Conservation (phyloP, 1,140 invertebrate species). For the Calliphora vicina region DNA sequence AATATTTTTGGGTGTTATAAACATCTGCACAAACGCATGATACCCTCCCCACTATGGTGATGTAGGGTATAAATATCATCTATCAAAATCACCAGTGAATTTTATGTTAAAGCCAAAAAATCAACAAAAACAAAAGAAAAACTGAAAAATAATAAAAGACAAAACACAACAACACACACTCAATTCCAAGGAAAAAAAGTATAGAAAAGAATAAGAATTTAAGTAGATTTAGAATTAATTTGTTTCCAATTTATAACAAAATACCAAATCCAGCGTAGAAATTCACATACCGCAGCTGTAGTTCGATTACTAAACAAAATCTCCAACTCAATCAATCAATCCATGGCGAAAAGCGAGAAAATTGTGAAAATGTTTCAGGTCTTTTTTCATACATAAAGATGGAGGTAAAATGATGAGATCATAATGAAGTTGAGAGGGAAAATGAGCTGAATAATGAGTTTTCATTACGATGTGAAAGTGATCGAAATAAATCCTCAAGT, state of each 20-base stretch:
- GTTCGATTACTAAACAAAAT: not conserved
- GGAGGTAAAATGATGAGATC: too few species aligned
- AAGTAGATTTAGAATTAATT: not conserved
- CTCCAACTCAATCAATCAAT: not conserved
- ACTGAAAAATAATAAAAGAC: not conserved
- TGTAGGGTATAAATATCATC: too few species aligned
- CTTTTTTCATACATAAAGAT: too few species aligned
- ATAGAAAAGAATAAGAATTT: not conserved
- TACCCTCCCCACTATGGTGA: too few species aligned
- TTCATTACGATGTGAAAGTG: too few species aligned
- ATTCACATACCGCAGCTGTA: constrained; percentile 1
- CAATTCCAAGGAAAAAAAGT: constrained; percentile 3
- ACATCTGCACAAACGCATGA: too few species aligned
- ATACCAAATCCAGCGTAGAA: constrained; percentile 20
- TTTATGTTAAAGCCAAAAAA: not conserved
- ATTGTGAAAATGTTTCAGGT: not conserved
- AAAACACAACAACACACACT: not conserved
- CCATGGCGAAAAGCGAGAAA: not conserved
- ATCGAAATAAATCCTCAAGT: too few species aligned
- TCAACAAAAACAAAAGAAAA: not conserved
- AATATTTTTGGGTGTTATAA: too few species aligned
- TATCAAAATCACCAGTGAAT: too few species aligned
- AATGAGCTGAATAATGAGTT: too few species aligned
- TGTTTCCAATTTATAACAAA: not conserved
- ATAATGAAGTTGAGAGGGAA: too few species aligned